Evolutionary conservation across 2,797 vertebrate species (phyloP).

Genomic region (Leptatherina wallacei): DNA sequence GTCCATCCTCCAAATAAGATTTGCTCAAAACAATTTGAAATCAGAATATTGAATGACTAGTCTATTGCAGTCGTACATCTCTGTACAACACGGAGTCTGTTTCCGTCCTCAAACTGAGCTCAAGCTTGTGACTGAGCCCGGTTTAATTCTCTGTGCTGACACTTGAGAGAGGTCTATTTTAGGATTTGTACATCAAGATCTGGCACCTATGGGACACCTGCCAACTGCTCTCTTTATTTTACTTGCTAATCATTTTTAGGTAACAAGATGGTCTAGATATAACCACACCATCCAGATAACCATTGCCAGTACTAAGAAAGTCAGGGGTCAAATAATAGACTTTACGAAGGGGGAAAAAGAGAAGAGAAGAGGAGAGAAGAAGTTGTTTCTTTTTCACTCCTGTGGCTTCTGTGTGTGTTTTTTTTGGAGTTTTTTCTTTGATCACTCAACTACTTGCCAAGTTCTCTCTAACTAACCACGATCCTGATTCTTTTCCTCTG

Average conservation of each 20-base stretch:
- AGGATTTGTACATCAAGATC: constrained; percentile 42
- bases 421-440: constrained; percentile 18
- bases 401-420: constrained; percentile 11
- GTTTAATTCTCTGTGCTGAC: constrained; percentile 38
- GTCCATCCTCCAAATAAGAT: not conserved
- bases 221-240: constrained; percentile 34
- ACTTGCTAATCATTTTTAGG: constrained; percentile 23
- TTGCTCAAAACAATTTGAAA: not conserved
- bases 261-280: constrained; percentile 11
- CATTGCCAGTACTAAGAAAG: not conserved
- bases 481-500: not conserved
- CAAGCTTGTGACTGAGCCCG: constrained; percentile 18
- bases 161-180: constrained; percentile 60
- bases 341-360: not conserved
- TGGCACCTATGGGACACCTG: constrained; percentile 43
- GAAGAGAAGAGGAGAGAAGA: constrained; percentile 3
- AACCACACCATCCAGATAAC: constrained; percentile 1
- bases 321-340: not conserved
- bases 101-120: constrained; percentile 12
- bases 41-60: not conserved
- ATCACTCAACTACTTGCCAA: not conserved
- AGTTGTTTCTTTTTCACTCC: constrained; percentile 4
- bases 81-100: not conserved
- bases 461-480: constrained; percentile 7
- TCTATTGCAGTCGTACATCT: not conserved